A percentile compares a stretch with the other conserved stretches of the same genome.
Evolutionary conservation across 2,797 vertebrate genomes (phyloP).

Genomic region (Sorex maritimensis): DNA sequence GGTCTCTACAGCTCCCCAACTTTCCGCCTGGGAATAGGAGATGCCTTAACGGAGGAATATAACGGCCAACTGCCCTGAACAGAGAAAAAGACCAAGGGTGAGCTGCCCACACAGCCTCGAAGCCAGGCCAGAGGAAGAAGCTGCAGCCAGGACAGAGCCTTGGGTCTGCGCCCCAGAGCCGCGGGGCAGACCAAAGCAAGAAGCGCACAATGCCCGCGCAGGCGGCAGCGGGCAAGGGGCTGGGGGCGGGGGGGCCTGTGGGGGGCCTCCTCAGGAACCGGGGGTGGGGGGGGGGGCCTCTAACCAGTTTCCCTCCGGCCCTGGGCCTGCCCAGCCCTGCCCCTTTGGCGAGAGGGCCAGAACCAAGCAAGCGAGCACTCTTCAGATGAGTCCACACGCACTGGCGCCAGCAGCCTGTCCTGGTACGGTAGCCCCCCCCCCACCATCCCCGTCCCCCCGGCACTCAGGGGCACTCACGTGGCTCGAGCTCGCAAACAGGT

Average conservation of each 20-base stretch:
- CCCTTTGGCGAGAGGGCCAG: background rate
- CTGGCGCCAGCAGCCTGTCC: background rate
- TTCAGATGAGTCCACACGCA: background rate
- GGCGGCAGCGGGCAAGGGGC: background rate
- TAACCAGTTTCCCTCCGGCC: background rate
- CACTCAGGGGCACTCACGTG: slow-evolving; percentile 92
- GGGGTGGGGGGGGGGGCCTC: background rate
- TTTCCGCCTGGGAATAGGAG: slow-evolving; percentile 39
- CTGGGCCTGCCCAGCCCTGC: background rate
- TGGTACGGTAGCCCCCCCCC: background rate
- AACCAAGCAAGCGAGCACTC: background rate
- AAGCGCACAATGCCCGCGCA: background rate
- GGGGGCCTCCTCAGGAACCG: background rate
- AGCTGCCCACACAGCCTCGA: background rate
- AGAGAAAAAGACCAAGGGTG: slow-evolving; percentile 8
- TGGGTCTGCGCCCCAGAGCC: background rate
- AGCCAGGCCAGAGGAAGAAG: background rate
- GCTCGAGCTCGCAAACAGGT: slow-evolving; percentile 95
- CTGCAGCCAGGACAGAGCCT: background rate
- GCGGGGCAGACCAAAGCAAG: background rate
- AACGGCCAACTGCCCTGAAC: background rate
- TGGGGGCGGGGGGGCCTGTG: background rate
- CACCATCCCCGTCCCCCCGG: background rate
- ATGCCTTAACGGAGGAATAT: background rate
- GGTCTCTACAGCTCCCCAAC: background rate